Evolutionary conservation across 2,113 vertebrate genomes (phyloP), one percentile per base, ranked within the genome.

Genomic region (Tragulus kanchil): DNA sequence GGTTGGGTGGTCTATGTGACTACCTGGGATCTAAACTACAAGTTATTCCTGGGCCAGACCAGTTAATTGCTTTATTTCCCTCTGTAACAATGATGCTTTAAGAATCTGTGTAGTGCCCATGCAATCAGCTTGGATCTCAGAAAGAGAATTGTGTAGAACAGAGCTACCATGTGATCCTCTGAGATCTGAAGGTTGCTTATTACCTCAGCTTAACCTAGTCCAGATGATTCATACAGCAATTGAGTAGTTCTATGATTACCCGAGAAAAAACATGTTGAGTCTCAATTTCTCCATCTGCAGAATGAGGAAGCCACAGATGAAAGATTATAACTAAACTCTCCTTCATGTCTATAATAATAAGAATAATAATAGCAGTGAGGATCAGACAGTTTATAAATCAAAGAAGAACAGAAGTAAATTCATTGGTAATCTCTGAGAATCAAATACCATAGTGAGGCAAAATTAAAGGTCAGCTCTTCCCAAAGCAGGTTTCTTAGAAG

Each of bases 291-390:
- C 65, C 45, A 48, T 50, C 54, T 89, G 58, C 25, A 82, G 89
- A 93, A 56, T 62, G 75, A 73, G 7, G 84, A 56, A 17, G 10
- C 12, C 58, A 3, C 2, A 1, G 26, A 65, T n/a, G 7, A 95
- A 89, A 69, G 21, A 56, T 93, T 54, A 54, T 85, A 54, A 93
- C 1, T 67, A 54, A 93, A n/a, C 12, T 85, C 6, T 17, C 15
- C 73, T 81, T 65, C 36, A 71, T 15, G 88, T 85, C 13, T 90
- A 88, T 93, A 90, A 85, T 92, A 71, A 78, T 69, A 95, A 85
- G 42, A 48, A 62, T 89, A 77, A 69, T n/a, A 86, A 82, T 77
- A 25, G 36, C 9, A 56, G 5, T 52, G 21, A 73, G 2, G 48
- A 73, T 84, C 5, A 71, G 25, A 85, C 10, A 21, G 50, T 89